A percentile compares a stretch with the other conserved stretches of the same genome.
Evolutionary conservation across 2,797 vertebrate species (phyloP).

Genomic region (Protonibea diacanthus): DNA sequence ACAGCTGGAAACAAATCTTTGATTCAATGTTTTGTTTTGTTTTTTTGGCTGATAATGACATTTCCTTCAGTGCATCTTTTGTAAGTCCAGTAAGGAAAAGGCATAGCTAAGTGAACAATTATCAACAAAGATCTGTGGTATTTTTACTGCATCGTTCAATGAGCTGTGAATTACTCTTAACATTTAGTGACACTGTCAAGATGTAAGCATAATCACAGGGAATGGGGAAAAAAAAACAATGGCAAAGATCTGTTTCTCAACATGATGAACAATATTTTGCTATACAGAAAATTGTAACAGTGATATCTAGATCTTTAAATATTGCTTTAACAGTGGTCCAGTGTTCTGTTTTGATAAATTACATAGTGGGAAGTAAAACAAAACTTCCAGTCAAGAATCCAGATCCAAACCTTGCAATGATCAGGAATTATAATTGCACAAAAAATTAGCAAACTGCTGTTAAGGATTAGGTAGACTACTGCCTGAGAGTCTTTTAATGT

Average conservation of each 20-base stretch:
- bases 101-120: conserved; percentile 26
- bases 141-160: conserved; percentile 24
- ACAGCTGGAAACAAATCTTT: conserved; percentile 60
- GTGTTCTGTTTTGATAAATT: conserved; percentile 19
- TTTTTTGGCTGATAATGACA: conserved; percentile 73
- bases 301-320: conserved; percentile 49
- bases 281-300: conserved; percentile 34
- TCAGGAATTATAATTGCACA: conserved; percentile 23
- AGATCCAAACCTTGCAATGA: conserved; percentile 33
- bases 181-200: conserved; percentile 37
- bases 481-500: conserved; percentile 52
- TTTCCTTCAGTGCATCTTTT: conserved; percentile 31
- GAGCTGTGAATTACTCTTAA: conserved; percentile 21
- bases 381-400: conserved; percentile 27
- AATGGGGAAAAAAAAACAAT: conserved; percentile 51
- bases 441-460: conserved; percentile 13
- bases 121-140: conserved; percentile 27
- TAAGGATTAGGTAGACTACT: conserved; percentile 18
- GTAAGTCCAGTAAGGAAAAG: conserved; percentile 38
- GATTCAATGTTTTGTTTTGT: conserved; percentile 30
- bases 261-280: conserved; percentile 16
- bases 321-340: conserved; percentile 68
- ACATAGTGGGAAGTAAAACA: conserved; percentile 32
- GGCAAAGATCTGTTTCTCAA: conserved; percentile 32
- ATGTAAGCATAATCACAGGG: conserved; percentile 35